phyloP scores from a whole-genome alignment of 2,888 invertebrate species.

The Chrysotoxum bicinctum region DNA sequence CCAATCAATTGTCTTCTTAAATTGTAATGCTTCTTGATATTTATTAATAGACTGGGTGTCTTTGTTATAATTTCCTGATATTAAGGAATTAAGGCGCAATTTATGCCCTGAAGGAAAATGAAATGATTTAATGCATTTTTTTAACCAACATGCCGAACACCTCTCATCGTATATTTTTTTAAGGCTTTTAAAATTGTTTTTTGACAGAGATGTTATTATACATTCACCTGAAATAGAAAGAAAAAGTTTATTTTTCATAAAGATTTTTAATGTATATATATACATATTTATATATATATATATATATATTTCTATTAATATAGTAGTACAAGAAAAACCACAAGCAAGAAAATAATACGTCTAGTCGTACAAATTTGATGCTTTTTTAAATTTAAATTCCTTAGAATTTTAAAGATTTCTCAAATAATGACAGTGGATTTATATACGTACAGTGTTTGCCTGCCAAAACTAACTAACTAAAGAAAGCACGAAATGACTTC shows the following conservation, averaged over 20 bases:
- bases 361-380: no score
- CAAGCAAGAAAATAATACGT: no score
- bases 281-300: no score
- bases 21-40: constrained; percentile 75
- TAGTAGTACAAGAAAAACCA: no score
- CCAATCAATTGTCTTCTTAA: background rate
- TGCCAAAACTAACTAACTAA: no score
- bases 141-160: constrained; percentile 94
- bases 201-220: constrained; percentile 87
- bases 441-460: no score
- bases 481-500: no score
- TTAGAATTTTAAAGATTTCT: no score
- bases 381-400: no score
- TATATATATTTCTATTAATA: no score
- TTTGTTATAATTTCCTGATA: constrained; percentile 82
- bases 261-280: background rate
- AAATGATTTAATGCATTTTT: constrained; percentile 90
- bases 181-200: constrained; percentile 84
- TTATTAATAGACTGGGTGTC: constrained; percentile 2
- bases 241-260: background rate
- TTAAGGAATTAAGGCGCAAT: constrained; percentile 86
- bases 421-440: no score
- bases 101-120: constrained; percentile 88
- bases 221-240: constrained; percentile 84
- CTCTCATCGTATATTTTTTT: constrained; percentile 87